Percentiles rank a stretch among this genome's conserved stretches.
phyloP scores from a whole-genome alignment of 2,113 vertebrate genomes.

The Halcyon malimbica region DNA sequence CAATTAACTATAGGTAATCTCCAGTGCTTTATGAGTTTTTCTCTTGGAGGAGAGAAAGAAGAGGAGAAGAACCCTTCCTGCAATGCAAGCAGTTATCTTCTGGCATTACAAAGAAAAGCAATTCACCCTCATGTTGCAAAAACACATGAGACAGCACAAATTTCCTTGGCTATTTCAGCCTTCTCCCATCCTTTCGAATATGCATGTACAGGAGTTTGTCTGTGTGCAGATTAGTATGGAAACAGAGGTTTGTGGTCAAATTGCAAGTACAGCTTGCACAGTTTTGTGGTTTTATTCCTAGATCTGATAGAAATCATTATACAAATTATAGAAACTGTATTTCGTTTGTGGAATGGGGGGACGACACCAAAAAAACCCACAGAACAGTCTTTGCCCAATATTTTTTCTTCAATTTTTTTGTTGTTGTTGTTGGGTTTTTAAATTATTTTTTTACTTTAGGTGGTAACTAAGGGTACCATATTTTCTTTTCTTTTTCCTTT shows the following conservation, averaged over 20 bases:
- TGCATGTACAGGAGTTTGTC: neutral
- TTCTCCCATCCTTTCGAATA: neutral
- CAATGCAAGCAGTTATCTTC: neutral
- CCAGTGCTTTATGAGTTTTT: neutral
- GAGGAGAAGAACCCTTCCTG: neutral
- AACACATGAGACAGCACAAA: neutral
- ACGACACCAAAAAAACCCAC: no score
- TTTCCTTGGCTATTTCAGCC: neutral
- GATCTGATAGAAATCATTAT: neutral
- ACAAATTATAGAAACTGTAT: neutral
- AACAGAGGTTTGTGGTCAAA: neutral
- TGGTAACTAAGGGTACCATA: neutral
- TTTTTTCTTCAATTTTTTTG: neutral
- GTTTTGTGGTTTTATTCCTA: neutral
- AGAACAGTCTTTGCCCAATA: neutral
- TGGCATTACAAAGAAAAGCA: neutral
- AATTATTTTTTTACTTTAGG: neutral
- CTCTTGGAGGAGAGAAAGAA: neutral
- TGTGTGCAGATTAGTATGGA: neutral
- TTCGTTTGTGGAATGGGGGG: neutral
- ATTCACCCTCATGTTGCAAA: neutral
- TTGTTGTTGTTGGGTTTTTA: neutral
- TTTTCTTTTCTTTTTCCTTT: rapidly evolving
- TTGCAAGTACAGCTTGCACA: neutral
- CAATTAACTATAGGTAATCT: neutral